These are phyloP conservation scores for Dendrocincla fuliginosa DNA, from an alignment of 2,797 vertebrate genomes.

Conservation along the genomic window DNA sequence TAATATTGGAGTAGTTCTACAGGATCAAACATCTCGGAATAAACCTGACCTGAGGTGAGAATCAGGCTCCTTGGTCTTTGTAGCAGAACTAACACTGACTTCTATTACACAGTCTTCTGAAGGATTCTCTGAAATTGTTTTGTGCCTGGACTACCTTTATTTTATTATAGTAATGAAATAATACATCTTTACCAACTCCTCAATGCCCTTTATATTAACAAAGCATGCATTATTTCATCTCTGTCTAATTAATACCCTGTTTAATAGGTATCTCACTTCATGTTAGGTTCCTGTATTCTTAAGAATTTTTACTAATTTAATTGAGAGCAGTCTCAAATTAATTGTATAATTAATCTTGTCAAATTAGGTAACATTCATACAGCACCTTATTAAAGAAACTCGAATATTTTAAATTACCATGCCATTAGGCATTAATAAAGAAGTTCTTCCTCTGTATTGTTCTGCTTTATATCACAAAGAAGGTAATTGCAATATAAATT, in stretches of 20 bases:
- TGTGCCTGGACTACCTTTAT: slow-evolving; percentile 42
- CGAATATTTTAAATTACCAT: slow-evolving; percentile 91
- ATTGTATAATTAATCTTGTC: slow-evolving; percentile 99
- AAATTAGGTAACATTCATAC: slow-evolving; percentile 94
- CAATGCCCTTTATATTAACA: slow-evolving; percentile 78
- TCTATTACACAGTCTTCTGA: slow-evolving; percentile 1
- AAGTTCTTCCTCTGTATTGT: slow-evolving; percentile 79
- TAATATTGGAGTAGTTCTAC: not conserved
- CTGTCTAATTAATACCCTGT: slow-evolving; percentile 86
- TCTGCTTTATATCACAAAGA: slow-evolving; percentile 82
- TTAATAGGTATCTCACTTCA: slow-evolving; percentile 89
- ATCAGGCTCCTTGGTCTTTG: not conserved
- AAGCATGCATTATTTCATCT: slow-evolving; percentile 85
- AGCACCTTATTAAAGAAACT: slow-evolving; percentile 89
- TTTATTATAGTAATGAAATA: slow-evolving; percentile 75
- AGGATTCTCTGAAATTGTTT: slow-evolving; percentile 48
- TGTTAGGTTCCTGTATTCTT: slow-evolving; percentile 85
- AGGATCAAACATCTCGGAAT: not conserved
- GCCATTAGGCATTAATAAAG: slow-evolving; percentile 84
- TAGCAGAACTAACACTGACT: not conserved
- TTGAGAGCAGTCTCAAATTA: slow-evolving; percentile 96
- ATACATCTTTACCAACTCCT: slow-evolving; percentile 72
- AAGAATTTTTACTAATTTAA: slow-evolving; percentile 91
- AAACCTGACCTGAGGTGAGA: not conserved
- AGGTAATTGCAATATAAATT: slow-evolving; percentile 82